Evolutionary conservation across 2,797 vertebrate species (phyloP).

Genomic region (Sparus aurata): DNA sequence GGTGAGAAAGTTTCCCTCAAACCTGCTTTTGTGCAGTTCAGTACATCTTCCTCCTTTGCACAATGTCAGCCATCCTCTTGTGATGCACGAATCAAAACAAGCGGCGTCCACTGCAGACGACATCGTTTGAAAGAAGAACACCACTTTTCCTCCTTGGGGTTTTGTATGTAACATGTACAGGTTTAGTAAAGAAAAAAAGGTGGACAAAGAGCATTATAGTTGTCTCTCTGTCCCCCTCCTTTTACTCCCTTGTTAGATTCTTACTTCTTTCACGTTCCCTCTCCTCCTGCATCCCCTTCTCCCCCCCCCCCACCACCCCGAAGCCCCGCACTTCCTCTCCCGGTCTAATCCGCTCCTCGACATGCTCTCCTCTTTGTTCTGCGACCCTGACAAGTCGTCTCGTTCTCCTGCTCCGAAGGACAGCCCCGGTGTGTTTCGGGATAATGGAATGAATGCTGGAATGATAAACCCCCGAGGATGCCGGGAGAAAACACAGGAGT

Average conservation of each 20-base stretch:
- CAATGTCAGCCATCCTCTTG: slow-evolving; percentile 30
- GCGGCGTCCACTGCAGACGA: slow-evolving; percentile 24
- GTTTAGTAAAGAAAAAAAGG: slow-evolving; percentile 9
- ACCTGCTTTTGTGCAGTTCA: slow-evolving; percentile 9
- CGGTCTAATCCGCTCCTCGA: slow-evolving; percentile 76
- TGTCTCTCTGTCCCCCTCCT: slow-evolving; percentile 22
- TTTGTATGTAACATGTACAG: slow-evolving; percentile 32
- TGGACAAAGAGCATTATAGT: slow-evolving; percentile 20
- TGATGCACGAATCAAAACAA: slow-evolving; percentile 39
- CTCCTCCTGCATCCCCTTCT: slow-evolving; percentile 46
- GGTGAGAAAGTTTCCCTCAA: not conserved
- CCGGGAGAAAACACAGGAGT: slow-evolving; percentile 78
- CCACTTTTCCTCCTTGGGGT: not conserved
- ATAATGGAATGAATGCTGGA: slow-evolving; percentile 81
- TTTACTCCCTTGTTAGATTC: slow-evolving; percentile 16
- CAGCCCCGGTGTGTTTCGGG: slow-evolving; percentile 71
- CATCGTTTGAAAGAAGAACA: slow-evolving; percentile 29
- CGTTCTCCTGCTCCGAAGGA: slow-evolving; percentile 72
- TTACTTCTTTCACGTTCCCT: slow-evolving; percentile 45
- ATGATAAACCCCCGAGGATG: slow-evolving; percentile 80
- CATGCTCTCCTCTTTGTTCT: slow-evolving; percentile 81
- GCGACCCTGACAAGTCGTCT: slow-evolving; percentile 80
- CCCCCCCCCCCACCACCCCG: slow-evolving; percentile 44
- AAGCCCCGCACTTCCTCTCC: slow-evolving; percentile 59
- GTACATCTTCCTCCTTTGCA: slow-evolving; percentile 35